Conservation (phyloP, 2,797 vertebrate species). For the Spheniscus humboldti region DNA sequence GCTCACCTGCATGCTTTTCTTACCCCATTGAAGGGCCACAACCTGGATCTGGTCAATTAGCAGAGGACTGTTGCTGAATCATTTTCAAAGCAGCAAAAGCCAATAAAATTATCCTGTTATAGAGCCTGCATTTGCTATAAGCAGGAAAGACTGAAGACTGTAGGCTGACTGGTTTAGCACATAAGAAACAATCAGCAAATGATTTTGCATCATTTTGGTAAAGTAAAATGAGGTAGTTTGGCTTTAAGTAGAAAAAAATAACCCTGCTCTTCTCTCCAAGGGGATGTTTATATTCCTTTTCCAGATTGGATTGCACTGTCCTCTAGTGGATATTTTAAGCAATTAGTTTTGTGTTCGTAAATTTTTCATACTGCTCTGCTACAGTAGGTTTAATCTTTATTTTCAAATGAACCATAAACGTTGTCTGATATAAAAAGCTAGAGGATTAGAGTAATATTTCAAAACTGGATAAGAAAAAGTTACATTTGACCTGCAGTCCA, state of each 20-base stretch:
- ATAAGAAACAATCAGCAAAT: neutral
- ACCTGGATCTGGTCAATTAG: neutral
- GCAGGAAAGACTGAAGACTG: neutral
- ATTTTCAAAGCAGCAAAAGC: neutral
- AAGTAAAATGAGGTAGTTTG: neutral
- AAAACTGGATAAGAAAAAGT: neutral
- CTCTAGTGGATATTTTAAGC: slow-evolving; percentile 79
- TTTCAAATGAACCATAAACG: neutral
- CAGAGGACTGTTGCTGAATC: neutral
- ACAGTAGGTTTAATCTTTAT: slow-evolving; percentile 15
- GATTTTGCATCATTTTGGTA: slow-evolving; percentile 34
- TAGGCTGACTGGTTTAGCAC: neutral
- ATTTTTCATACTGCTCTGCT: neutral
- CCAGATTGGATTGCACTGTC: slow-evolving; percentile 85
- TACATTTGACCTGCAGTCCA: neutral
- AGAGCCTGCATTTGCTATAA: neutral
- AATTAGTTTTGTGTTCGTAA: slow-evolving; percentile 14
- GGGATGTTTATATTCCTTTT: slow-evolving; percentile 36
- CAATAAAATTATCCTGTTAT: neutral
- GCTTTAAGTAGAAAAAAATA: slow-evolving; percentile 60
- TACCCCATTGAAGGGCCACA: neutral
- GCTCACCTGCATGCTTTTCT: neutral
- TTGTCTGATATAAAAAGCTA: neutral
- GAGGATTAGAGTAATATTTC: slow-evolving; percentile 15
- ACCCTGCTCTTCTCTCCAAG: neutral